Evolutionary conservation across 2,888 invertebrate species (phyloP), one percentile per base, ranked within the genome.

Genomic region (Coenonympha arcania): DNA sequence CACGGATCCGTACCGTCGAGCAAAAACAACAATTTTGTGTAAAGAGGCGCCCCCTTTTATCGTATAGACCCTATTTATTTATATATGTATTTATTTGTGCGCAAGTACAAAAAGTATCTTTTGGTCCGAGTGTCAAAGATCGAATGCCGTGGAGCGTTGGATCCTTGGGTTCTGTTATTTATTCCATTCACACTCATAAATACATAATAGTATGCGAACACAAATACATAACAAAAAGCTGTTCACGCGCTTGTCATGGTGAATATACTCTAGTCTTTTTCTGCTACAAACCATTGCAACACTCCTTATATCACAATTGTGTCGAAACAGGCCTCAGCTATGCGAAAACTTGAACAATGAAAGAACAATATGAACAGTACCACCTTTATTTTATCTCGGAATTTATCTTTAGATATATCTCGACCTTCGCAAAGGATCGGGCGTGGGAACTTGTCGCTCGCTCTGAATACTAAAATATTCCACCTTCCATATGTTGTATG

Each of bases 271-370:
- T 6, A 45, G 28, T 40, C 18, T 50, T 43, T 48, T 50, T 44
- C 46, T 55, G 49, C 46, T 52, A 2, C 34, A 41, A n/a, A 28
- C 42, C 20, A 39, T 54, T 56, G 54, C 48, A 36, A 55, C 46
- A 50, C 70, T 68, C 64, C 63, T 71, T 71, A 65, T 61, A 70
- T 61, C 67, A 77, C 79, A 78, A 78, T 76, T 58, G 57, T 79
- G 68, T 72, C 64, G 76, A 69, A 74, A 80, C 61, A 58, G 68
- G 71, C 75, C 74, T 72, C 73, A 62, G 69, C 66, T 66, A 71
- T 80, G 81, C 71, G 79, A 80, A 80, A 69, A 53, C 54, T 48
- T 50, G 62, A 66, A 82, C 80, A 81, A 82, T 80, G 65, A 65
- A 52, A 55, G 53, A 71, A 76, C 68, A 75, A 76, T 75, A 66